phyloP scores from a whole-genome alignment of 2,113 vertebrate species.

The Cynocephalus volans region DNA sequence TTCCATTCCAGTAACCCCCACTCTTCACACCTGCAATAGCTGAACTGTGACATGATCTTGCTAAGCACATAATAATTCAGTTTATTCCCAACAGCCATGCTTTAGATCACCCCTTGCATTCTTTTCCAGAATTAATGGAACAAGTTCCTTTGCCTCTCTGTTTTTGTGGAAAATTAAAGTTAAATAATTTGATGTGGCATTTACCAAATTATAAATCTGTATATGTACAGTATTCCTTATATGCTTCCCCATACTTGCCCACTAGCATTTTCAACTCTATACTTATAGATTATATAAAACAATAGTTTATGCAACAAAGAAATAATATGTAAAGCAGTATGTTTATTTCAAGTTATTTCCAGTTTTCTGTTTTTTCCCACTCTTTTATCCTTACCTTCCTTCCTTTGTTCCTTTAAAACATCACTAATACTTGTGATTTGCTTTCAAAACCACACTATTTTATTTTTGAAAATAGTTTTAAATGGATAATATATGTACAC shows the following conservation, averaged over 20 bases:
- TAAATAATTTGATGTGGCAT: neutral
- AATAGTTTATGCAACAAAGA: neutral
- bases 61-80: neutral
- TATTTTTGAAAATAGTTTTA: neutral
- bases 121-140: neutral
- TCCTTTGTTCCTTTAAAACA: neutral
- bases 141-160: neutral
- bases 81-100: neutral
- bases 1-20: neutral
- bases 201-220: neutral
- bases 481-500: neutral
- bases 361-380: neutral
- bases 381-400: neutral
- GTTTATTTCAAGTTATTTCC: neutral
- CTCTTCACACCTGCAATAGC: neutral
- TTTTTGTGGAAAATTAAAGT: neutral
- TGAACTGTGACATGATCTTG: neutral
- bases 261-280: neutral
- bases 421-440: neutral
- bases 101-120: neutral
- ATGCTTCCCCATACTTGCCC: neutral
- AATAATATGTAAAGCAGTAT: neutral
- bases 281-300: neutral
- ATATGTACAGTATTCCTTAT: neutral
- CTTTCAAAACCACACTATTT: constrained; percentile 33